Conservation (phyloP, 2,888 invertebrate genomes). For the Cheilosia urbana region DNA sequence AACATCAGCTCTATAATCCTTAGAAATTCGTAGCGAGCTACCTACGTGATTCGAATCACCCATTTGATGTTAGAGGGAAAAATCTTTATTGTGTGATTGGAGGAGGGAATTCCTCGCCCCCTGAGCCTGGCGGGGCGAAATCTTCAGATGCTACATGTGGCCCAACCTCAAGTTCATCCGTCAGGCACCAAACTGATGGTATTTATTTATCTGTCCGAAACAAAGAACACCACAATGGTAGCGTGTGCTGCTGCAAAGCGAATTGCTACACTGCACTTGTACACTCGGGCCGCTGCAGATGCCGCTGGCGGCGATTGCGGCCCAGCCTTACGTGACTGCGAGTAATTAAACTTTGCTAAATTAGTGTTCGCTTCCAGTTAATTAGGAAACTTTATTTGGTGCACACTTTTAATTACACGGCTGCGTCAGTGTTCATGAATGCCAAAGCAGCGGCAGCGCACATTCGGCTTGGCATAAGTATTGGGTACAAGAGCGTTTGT, state of each 20-base stretch:
- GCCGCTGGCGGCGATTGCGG: conserved; percentile 39
- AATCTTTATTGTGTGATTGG: conserved; percentile 41
- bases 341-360: conserved; percentile 62
- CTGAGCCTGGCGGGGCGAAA: conserved; percentile 22
- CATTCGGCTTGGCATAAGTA: neutral
- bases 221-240: conserved; percentile 4
- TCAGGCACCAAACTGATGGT: conserved; percentile 50
- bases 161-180: conserved; percentile 44
- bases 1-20: conserved; percentile 73
- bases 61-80: conserved; percentile 56
- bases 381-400: conserved; percentile 67
- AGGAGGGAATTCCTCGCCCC: conserved; percentile 13
- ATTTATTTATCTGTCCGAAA: conserved; percentile 47
- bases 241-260: neutral
- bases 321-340: conserved; percentile 58
- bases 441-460: conserved; percentile 6
- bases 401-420: conserved; percentile 58
- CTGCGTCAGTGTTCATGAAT: conserved; percentile 50
- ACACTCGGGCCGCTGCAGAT: conserved; percentile 25
- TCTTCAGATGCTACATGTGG: conserved; percentile 39
- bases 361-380: conserved; percentile 54
- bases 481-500: conserved; percentile 1
- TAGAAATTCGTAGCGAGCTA: conserved; percentile 64
- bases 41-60: conserved; percentile 71
- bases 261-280: conserved; percentile 20